phyloP scores from a whole-genome alignment of 2,113 vertebrate species.

The Xerus inauris region DNA sequence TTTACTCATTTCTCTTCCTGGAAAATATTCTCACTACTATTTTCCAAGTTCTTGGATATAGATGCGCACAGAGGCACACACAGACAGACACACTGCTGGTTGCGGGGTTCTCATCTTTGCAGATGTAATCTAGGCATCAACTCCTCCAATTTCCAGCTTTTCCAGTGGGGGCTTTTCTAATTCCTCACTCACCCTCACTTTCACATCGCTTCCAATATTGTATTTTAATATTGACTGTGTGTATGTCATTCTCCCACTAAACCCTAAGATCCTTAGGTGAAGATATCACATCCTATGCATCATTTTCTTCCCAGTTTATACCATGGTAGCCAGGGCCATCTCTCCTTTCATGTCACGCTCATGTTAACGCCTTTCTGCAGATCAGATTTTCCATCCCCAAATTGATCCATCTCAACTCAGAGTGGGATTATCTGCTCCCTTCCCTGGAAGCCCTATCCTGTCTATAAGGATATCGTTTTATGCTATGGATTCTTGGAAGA shows the following conservation, averaged over 20 bases:
- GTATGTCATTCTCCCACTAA: neutral
- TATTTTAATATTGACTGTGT: neutral
- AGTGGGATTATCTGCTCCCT: neutral
- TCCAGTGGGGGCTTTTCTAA: neutral
- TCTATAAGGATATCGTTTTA: neutral
- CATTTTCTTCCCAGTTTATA: neutral
- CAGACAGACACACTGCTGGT: neutral
- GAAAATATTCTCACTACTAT: neutral
- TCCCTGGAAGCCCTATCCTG: neutral
- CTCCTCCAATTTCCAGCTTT: too few relatives aligned
- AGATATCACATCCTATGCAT: neutral
- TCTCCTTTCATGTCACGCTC: neutral
- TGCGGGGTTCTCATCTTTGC: constrained; percentile 1
- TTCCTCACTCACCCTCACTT: neutral
- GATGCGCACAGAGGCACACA: neutral
- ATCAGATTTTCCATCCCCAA: neutral
- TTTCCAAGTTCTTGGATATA: neutral
- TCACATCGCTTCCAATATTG: neutral
- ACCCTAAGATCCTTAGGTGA: neutral
- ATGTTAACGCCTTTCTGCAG: neutral
- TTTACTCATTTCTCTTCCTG: neutral
- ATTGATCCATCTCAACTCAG: neutral
- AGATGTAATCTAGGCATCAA: neutral
- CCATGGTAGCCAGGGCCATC: neutral
- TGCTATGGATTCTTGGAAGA: neutral